Evolutionary conservation across 2,797 vertebrate genomes (phyloP), one percentile per base, ranked within the genome.

Genomic region (Malacoraja senta): DNA sequence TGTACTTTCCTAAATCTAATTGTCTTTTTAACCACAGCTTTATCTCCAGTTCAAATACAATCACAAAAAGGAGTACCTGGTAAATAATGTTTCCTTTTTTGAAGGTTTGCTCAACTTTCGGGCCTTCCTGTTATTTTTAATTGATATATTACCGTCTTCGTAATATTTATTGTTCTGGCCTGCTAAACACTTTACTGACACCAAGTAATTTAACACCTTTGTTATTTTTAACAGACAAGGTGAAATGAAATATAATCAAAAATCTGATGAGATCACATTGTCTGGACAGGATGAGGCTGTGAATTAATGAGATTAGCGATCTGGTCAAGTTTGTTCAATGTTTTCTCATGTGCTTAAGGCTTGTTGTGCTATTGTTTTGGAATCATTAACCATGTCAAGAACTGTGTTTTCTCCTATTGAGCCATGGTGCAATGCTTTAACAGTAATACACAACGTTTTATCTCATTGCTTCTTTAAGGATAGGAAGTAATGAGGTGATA

Each of bases 261-360:
- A 76, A 58, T 26, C 90, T 44, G 90, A 91, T 91, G 72, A 88
- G n/a, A 58, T 92, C 90, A 29, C 71, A 74, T 26, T 72, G 90
- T 92, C 90, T 76, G 71, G 38, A 74, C 38, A 74, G 90, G 38
- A 13, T 53, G 71, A 44, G 58, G 58, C 72, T 74, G 90, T 92
- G 90, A 92, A 74, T 92, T 76, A 92, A 92, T 92, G 90, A 76
- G 90, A 72, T 76, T 74, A 76, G 38, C 58, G 84, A 88, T 88
- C n/a, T 35, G 61, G 68, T 88, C 83, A 65, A 61, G n/a, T 63
- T 86, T 86, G 88, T 44, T 24, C 24, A 19, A 24, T 21, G 19
- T 74, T 74, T 74, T 74, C 71, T 26, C 19, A 4, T 71, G 44
- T 53, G 44, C 65, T 68, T 68, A 68, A 68, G 17, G 10, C 65